Evolutionary conservation across 2,113 vertebrate genomes (phyloP).

Genomic region (Hippopotamus amphibius): DNA sequence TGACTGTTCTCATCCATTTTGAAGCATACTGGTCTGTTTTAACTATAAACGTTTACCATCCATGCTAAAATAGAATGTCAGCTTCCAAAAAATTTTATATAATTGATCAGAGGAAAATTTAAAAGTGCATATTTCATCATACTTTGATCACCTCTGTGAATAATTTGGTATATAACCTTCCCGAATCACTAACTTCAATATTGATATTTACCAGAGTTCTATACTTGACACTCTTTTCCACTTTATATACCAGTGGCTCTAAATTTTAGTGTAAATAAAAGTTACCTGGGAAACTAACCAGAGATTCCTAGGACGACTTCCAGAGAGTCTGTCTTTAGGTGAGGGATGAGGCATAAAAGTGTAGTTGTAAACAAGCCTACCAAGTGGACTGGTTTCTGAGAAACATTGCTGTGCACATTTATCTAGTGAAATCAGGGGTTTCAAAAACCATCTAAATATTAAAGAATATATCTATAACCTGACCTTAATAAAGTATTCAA

Average conservation of each 20-base stretch:
- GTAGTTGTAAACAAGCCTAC: background rate
- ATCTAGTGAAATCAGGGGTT: background rate
- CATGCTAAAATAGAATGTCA: background rate
- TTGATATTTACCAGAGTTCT: background rate
- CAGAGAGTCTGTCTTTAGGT: background rate
- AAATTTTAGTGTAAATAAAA: slow-evolving; percentile 19
- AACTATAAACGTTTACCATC: slow-evolving; percentile 23
- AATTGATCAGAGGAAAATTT: slow-evolving; percentile 50
- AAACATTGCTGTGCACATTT: background rate
- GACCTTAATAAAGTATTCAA: slow-evolving; percentile 31
- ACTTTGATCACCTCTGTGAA: background rate
- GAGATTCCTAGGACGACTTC: background rate
- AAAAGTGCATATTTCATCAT: background rate
- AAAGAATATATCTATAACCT: background rate
- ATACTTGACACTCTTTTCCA: background rate
- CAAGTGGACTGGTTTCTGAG: background rate
- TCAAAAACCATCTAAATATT: background rate
- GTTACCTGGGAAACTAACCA: slow-evolving; percentile 12
- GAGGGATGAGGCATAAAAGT: background rate
- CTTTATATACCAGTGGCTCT: background rate
- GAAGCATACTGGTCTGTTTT: background rate
- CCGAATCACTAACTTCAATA: background rate
- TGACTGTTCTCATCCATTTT: background rate
- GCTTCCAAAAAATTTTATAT: slow-evolving; percentile 16
- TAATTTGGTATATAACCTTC: slow-evolving; percentile 28